These are phyloP conservation scores for Oscheius sp. DNA, from an alignment of 2,888 invertebrate genomes.

Conservation along the genomic window DNA sequence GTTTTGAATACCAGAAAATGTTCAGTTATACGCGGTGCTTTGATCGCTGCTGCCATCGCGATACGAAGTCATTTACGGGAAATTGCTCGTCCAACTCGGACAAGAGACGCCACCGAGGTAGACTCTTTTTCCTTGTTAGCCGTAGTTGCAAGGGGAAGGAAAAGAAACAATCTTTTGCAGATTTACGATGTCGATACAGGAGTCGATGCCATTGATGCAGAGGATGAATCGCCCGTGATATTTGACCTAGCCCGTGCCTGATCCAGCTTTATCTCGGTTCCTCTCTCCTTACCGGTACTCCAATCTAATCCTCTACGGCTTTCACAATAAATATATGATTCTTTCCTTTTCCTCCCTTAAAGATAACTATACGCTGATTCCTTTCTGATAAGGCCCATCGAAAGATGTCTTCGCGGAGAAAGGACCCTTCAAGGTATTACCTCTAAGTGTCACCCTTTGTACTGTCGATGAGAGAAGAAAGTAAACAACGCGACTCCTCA, in stretches of 20 bases:
- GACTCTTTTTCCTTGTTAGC: neutral
- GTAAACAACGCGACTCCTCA: too few species aligned
- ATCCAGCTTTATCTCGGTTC: neutral
- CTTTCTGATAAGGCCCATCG: too few species aligned
- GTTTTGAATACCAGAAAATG: too few species aligned
- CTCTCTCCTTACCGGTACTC: neutral
- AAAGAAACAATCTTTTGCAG: slow-evolving; percentile 19
- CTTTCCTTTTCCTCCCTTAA: too few species aligned
- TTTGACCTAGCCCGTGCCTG: slow-evolving; percentile 48
- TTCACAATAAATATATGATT: neutral
- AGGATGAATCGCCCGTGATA: slow-evolving; percentile 57
- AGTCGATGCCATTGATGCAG: slow-evolving; percentile 37
- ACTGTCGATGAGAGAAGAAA: too few species aligned
- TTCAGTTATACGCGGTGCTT: slow-evolving; percentile 41
- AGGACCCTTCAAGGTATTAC: too few species aligned
- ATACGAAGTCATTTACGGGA: slow-evolving; percentile 40
- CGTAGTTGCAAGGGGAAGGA: neutral
- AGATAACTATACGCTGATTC: too few species aligned
- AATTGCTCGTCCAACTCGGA: slow-evolving; percentile 38
- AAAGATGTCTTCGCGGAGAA: too few species aligned
- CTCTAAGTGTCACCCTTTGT: too few species aligned
- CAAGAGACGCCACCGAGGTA: slow-evolving; percentile 52
- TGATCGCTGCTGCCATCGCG: slow-evolving; percentile 45
- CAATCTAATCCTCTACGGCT: neutral
- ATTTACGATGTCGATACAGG: slow-evolving; percentile 47